Conservation (phyloP, 2,888 invertebrate genomes). For the Oscheius sp. region DNA sequence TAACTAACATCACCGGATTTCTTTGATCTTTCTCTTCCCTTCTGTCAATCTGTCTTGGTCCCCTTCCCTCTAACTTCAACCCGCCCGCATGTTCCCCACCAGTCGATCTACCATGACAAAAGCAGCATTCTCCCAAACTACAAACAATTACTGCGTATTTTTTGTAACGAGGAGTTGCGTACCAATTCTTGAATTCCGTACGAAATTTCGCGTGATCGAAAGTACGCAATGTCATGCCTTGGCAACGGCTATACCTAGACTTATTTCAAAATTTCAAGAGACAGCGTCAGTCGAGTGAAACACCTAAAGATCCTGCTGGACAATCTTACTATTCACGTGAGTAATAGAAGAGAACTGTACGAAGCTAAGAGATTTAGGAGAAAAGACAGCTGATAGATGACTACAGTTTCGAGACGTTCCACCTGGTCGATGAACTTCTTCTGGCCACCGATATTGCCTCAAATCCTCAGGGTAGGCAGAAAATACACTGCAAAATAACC, state of each 20-base stretch:
- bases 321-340: conserved; percentile 57
- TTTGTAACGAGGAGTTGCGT: neutral
- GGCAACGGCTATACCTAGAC: too few relatives aligned
- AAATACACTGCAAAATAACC: neutral
- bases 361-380: conserved; percentile 57
- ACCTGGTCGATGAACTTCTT: conserved; percentile 69
- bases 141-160: neutral
- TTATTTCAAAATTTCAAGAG: conserved; percentile 34
- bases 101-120: too few relatives aligned
- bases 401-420: conserved; percentile 71
- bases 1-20: too few relatives aligned
- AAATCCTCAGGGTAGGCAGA: conserved; percentile 50
- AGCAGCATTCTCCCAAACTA: too few relatives aligned
- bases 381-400: conserved; percentile 70
- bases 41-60: too few relatives aligned
- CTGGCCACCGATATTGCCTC: conserved; percentile 62
- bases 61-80: too few relatives aligned
- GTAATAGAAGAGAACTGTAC: conserved; percentile 7
- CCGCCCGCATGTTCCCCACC: too few relatives aligned
- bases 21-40: too few relatives aligned
- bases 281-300: conserved; percentile 61
- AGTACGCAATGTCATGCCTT: too few relatives aligned
- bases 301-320: conserved; percentile 61
- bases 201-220: too few relatives aligned
- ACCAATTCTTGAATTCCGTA: neutral